Evolutionary conservation across 2,113 vertebrate species (phyloP).

Genomic region (Capreolus pygargus): DNA sequence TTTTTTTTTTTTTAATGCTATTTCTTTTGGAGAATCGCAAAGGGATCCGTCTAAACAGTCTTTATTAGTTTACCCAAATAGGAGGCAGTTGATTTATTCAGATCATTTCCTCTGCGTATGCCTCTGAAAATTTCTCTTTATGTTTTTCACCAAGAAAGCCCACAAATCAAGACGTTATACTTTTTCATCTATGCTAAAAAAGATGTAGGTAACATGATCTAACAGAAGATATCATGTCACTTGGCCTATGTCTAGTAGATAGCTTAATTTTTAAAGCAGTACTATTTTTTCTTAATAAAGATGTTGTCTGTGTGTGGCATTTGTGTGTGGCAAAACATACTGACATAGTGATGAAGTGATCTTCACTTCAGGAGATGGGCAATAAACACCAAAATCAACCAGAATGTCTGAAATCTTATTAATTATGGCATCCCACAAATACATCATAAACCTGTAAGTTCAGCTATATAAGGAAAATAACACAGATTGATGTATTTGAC

Average conservation of each 20-base stretch:
- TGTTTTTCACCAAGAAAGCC: background rate
- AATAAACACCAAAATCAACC: constrained; percentile 30
- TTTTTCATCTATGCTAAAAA: background rate
- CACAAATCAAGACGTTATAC: background rate
- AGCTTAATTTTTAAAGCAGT: constrained; percentile 45
- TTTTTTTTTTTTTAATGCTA: background rate
- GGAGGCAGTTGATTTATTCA: background rate
- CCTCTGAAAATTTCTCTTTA: background rate
- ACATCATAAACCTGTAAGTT: background rate
- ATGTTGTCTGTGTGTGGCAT: background rate
- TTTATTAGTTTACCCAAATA: background rate
- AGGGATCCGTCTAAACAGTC: background rate
- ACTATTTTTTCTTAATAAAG: background rate
- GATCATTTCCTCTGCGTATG: background rate
- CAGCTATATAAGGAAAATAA: background rate
- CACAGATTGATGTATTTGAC: background rate
- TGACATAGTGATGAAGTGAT: constrained; percentile 3
- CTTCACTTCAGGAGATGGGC: background rate
- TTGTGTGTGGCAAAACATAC: background rate
- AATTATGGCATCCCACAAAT: constrained; percentile 5
- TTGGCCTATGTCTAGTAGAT: background rate
- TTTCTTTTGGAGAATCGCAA: background rate
- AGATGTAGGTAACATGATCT: background rate
- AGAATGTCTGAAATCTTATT: background rate
- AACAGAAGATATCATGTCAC: background rate